Conservation (phyloP, 2,113 vertebrate species). For the rabbit (Oryctolagus cuniculus) region DNA sequence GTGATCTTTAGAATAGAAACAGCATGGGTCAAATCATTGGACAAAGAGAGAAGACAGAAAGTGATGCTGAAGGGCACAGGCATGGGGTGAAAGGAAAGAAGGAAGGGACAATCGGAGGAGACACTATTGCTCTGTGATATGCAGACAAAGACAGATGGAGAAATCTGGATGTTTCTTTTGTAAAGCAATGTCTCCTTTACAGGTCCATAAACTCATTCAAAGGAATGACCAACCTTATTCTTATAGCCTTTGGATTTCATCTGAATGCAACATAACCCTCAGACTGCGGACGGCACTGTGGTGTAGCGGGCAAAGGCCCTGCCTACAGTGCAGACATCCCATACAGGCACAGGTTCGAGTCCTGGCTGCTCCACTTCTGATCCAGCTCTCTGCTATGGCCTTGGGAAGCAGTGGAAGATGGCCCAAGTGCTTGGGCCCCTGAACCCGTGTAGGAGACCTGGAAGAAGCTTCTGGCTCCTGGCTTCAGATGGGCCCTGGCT, state of each 20-base stretch:
- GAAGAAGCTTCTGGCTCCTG: too few species aligned
- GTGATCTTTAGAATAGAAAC: neutral
- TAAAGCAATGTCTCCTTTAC: neutral
- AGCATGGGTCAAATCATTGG: neutral
- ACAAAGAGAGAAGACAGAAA: neutral
- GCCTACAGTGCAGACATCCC: too few species aligned
- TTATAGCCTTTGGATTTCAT: neutral
- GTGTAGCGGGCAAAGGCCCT: too few species aligned
- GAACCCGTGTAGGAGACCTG: too few species aligned
- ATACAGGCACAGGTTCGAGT: too few species aligned
- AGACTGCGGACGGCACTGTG: neutral
- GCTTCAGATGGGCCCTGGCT: too few species aligned
- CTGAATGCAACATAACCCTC: neutral
- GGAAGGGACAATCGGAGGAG: neutral
- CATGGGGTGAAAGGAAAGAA: neutral
- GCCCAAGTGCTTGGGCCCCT: too few species aligned
- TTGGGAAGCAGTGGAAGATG: too few species aligned
- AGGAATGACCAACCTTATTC: neutral
- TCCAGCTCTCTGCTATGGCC: too few species aligned
- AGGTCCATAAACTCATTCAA: neutral
- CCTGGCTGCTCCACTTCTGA: too few species aligned
- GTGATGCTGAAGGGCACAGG: too few species aligned
- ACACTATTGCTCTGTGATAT: neutral
- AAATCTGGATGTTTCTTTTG: neutral
- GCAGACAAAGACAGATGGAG: neutral